Evolutionary conservation across 2,113 vertebrate genomes (phyloP).

Genomic region (Chiloscyllium plagiosum): DNA sequence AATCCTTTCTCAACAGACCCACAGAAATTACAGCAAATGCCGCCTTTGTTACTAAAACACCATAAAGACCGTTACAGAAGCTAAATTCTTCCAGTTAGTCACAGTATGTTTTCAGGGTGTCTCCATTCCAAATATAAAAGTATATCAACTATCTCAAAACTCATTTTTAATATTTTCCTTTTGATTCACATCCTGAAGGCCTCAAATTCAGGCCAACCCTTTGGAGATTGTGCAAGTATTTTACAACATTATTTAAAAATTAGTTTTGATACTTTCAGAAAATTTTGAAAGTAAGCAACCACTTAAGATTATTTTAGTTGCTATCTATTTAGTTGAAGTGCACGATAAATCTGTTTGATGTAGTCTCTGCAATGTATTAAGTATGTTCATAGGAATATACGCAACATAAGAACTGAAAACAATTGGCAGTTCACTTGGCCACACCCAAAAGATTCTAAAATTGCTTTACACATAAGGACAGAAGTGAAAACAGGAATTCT

Average conservation of each 20-base stretch:
- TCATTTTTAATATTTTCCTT: conserved; percentile 13
- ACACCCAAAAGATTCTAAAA: background rate
- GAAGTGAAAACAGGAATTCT: background rate
- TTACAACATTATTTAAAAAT: background rate
- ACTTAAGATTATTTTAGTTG: background rate
- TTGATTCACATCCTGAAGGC: background rate
- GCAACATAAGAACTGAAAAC: conserved; percentile 44
- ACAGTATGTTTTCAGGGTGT: background rate
- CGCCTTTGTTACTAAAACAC: conserved; percentile 13
- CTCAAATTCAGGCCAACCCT: background rate
- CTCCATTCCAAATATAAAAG: background rate
- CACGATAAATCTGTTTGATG: background rate
- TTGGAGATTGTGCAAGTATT: background rate
- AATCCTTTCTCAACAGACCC: background rate
- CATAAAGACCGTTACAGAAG: background rate
- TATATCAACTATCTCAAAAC: background rate
- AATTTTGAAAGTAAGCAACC: background rate
- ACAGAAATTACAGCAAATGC: conserved; percentile 13
- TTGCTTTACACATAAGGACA: background rate
- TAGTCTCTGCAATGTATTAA: conserved; percentile 43
- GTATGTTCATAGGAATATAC: conserved; percentile 38
- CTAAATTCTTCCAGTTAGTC: background rate
- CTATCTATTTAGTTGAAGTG: background rate
- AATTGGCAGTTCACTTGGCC: conserved; percentile 13
- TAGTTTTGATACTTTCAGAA: background rate